Conservation (phyloP, 2,113 vertebrate species). For the Aptenodytes patagonicus region DNA sequence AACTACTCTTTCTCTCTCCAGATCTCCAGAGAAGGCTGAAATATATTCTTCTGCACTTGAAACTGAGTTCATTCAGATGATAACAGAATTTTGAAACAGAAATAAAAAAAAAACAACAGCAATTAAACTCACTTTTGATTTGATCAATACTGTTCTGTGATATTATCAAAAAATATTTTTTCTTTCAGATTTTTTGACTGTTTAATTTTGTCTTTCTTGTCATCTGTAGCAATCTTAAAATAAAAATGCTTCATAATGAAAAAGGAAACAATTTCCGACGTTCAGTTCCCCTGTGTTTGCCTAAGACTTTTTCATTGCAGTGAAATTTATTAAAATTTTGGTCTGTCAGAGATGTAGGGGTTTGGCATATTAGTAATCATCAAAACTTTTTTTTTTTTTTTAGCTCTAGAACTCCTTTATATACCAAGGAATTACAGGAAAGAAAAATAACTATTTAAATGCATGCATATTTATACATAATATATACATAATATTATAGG, state of each 20-base stretch:
- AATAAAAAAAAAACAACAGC: neutral
- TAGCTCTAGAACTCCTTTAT: neutral
- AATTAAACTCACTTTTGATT: neutral
- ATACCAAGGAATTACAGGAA: neutral
- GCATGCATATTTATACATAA: neutral
- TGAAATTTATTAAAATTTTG: neutral
- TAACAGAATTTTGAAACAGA: neutral
- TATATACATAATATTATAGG: neutral
- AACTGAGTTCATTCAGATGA: neutral
- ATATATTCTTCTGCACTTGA: neutral
- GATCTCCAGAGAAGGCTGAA: neutral
- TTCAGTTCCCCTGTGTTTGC: neutral
- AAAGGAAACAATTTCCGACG: neutral
- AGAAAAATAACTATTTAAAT: neutral
- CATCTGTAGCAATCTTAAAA: neutral
- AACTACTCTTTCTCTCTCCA: neutral
- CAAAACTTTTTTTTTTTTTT: neutral
- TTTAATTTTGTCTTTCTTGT: neutral
- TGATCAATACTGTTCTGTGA: neutral
- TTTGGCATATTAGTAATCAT: neutral
- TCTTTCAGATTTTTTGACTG: neutral
- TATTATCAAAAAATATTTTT: neutral
- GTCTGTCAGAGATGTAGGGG: neutral
- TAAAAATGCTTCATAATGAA: neutral
- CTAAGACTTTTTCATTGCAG: neutral